Conservation (phyloP, 2,797 vertebrate species). For the Bradypodion pumilum region DNA sequence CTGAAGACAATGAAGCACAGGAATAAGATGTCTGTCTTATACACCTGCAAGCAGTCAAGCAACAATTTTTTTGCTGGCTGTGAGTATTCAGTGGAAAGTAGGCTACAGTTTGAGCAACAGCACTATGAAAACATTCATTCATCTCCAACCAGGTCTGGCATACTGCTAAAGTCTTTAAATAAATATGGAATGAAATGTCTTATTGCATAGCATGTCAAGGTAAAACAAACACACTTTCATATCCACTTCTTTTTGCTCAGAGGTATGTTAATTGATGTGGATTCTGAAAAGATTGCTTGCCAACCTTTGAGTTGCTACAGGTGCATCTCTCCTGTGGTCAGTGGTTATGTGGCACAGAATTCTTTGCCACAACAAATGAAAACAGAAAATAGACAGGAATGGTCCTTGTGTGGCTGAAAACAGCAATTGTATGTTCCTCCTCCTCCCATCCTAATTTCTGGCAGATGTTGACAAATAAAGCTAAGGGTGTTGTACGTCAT, state of each 20-base stretch:
- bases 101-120: constrained; percentile 69
- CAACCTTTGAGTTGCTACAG: constrained; percentile 65
- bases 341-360: constrained; percentile 38
- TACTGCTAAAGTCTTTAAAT: constrained; percentile 71
- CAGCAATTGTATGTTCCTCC: constrained; percentile 34
- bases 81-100: constrained; percentile 60
- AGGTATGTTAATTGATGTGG: constrained; percentile 61
- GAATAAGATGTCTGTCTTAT: constrained; percentile 67
- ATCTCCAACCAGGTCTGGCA: constrained; percentile 69
- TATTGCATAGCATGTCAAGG: constrained; percentile 66
- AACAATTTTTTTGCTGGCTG: constrained; percentile 61
- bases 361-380: constrained; percentile 47
- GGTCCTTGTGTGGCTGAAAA: constrained; percentile 22
- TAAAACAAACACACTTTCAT: constrained; percentile 71
- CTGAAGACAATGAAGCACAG: constrained; percentile 62
- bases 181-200: constrained; percentile 73
- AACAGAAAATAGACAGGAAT: constrained; percentile 48
- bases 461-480: constrained; percentile 44
- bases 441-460: constrained; percentile 39
- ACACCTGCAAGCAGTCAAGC: constrained; percentile 71
- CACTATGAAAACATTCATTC: constrained; percentile 67
- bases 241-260: constrained; percentile 56
- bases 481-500: constrained; percentile 24
- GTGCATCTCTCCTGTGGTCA: constrained; percentile 63
- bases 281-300: constrained; percentile 59